Base-by-base conservation (phyloP, 2,888 invertebrate species). In the Drosophila parthenogenetica region DNA sequence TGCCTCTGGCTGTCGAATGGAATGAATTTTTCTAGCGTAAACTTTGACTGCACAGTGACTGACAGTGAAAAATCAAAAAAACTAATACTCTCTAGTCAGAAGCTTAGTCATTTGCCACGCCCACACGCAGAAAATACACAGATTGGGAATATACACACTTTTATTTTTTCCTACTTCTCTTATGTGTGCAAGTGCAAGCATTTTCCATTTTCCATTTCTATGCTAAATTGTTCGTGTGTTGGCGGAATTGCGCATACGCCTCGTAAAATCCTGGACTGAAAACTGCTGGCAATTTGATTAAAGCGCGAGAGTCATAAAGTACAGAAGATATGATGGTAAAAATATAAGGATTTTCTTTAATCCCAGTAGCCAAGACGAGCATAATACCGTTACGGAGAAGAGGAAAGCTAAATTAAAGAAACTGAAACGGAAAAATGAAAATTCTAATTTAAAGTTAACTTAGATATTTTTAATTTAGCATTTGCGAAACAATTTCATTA, bases 271-370 rank as follows among this genome's bases (percentile, higher is more conserved):
- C 32, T 22, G 40, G 8, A 42, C 42, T 2, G 42, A 71, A 73
- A 64, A 77, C 61, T 59, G 59, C 66, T 58, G 60, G 72, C 79
- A 61, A 79, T 84, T 84, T 82, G 71, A 77, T 79, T 77, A 73
- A 58, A 69, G 74, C 74, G 43, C 72, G 35, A 48, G 46, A 67
- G 63, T 62, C 77, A 69, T 77, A 81, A 82, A 73, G 50, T 54
- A 55, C 70, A 68, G 37, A 68, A 8, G 46, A 69, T 51, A 69
- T 64, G 48, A 59, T 35, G 62, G 48, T 29, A 59, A 66, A 78
- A 73, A 69, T 69, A 63, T 67, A 59, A 46, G 73, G 67, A 77
- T 73, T 61, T 69, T 62, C 68, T 74, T 66, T 69, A 81, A 82
- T 69, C 82, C 71, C 29, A 48, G 48, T 32, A 45, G 45, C 69